A percentile compares a stretch with the other conserved stretches of the same genome.
Evolutionary conservation across 2,797 vertebrate species (phyloP).

Genomic region (Neosalanx taihuensis): DNA sequence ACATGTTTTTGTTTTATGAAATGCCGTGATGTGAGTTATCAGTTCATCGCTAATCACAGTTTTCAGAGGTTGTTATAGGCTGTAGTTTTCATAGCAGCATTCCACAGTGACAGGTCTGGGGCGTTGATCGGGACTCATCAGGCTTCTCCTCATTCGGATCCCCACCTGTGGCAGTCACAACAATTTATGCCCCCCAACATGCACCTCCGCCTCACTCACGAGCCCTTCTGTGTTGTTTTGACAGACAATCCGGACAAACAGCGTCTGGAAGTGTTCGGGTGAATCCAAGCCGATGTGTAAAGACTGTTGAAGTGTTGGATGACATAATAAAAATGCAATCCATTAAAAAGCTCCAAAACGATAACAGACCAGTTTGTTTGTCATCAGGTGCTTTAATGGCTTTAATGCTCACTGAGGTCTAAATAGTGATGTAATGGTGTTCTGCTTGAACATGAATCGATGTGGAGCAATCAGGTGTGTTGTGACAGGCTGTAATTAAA

Average conservation of each 20-base stretch:
- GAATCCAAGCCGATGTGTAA: slow-evolving; percentile 62
- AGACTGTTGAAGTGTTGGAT: slow-evolving; percentile 59
- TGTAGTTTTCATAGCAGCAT: slow-evolving; percentile 64
- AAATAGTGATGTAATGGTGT: slow-evolving; percentile 68
- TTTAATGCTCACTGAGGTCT: slow-evolving; percentile 57
- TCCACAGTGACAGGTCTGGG: slow-evolving; percentile 67
- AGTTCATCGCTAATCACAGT: slow-evolving; percentile 57
- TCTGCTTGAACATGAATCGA: slow-evolving; percentile 57
- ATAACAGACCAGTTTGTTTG: slow-evolving; percentile 73
- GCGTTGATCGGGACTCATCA: slow-evolving; percentile 65
- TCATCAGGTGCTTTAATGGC: slow-evolving; percentile 75
- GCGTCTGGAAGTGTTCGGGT: slow-evolving; percentile 65
- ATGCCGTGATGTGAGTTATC: slow-evolving; percentile 74
- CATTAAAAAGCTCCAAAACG: slow-evolving; percentile 75
- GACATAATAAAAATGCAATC: slow-evolving; percentile 80
- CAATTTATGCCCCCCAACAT: slow-evolving; percentile 44
- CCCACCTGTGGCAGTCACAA: slow-evolving; percentile 73
- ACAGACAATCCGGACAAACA: slow-evolving; percentile 74
- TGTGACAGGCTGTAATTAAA: slow-evolving; percentile 57
- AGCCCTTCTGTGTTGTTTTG: slow-evolving; percentile 74
- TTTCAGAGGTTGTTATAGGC: slow-evolving; percentile 25
- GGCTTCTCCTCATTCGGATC: slow-evolving; percentile 57
- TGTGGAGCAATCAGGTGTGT: slow-evolving; percentile 63
- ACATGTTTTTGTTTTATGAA: slow-evolving; percentile 89
- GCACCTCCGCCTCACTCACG: slow-evolving; percentile 34